A percentile compares a stretch with the other conserved stretches of the same genome.
These are phyloP conservation scores for Silvanus unidentatus DNA, from an alignment of 2,888 invertebrate genomes.

Conservation along the genomic window DNA sequence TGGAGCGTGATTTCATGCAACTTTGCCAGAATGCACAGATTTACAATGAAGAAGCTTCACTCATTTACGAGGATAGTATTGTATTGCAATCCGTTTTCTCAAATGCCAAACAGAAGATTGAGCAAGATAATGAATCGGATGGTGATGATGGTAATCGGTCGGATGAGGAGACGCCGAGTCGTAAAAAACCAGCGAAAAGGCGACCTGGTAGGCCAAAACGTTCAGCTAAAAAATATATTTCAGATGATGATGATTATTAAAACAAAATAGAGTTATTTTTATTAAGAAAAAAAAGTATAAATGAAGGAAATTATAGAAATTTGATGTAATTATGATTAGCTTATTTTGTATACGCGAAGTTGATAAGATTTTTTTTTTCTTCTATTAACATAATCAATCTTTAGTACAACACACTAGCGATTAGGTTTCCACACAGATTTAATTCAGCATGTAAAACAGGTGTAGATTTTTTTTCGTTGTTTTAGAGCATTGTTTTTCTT, in stretches of 20 bases:
- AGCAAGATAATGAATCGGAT: conserved; percentile 47
- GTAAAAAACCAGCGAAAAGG: conserved; percentile 38
- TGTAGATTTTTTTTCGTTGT: neutral
- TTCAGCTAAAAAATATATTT: conserved; percentile 50
- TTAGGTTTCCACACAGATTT: neutral
- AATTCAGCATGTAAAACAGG: neutral
- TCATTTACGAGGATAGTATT: conserved; percentile 95
- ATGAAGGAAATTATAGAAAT: neutral
- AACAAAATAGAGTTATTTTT: neutral
- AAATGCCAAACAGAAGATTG: conserved; percentile 57
- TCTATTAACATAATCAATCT: neutral
- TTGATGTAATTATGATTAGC: neutral
- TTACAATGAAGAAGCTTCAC: conserved; percentile 92
- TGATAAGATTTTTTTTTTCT: neutral
- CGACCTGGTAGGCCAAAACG: conserved; percentile 46
- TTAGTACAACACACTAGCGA: neutral
- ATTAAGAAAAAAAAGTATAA: neutral
- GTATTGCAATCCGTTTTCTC: conserved; percentile 82
- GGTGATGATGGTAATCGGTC: conserved; percentile 49
- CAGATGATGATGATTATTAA: conserved; percentile 48
- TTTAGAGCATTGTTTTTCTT: neutral
- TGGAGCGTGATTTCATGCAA: conserved; percentile 88
- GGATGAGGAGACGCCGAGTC: conserved; percentile 43
- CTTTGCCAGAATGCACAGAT: conserved; percentile 95
- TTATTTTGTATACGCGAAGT: neutral